Evolutionary conservation across 2,113 vertebrate species (phyloP), one percentile per base, ranked within the genome.

Genomic region (Atherinomorus stipes): DNA sequence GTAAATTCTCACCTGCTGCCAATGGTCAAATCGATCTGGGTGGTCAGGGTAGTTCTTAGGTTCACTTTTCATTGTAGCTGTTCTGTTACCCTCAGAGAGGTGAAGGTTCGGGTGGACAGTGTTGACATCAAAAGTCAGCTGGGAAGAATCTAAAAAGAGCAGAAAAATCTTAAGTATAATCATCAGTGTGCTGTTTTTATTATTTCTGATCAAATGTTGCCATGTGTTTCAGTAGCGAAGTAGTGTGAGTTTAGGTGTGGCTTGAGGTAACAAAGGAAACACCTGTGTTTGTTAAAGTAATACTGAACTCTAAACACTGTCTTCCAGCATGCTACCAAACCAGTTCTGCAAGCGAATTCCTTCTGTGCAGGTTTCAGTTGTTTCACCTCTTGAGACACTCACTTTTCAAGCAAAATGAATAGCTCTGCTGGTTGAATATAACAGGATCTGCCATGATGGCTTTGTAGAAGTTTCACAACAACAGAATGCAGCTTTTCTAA

Each of bases 11-110:
- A 93, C 92, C 86, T 95, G 93, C 76, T 94, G 93, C 94, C 94
- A 95, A 76, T 92, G 88, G 63, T 94, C 87, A 5, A 94, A 95
- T 44, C 94, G 78, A 1, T 93, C 92, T 1, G 87, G 88, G 64
- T 94, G 91, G 1, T 92, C 85, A 0, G 93, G 91, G 70, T 94
- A 94, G 25, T 87, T 74, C 70, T 86, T 91, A 0, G 73, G 76
- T 21, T 92, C 91, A 22, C 10, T 91, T 86, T 72, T 92, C 93
- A 93, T 91, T 0, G 75, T 92, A 11, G 85, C 92, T 54, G 86
- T 80, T 68, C 74, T 90, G 85, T 94, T 94, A 13, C 83, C 91
- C 34, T 93, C 91, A 1, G 92, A 92, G 4, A 95, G 89, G 34
- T 89, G 66, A 18, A 95, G 90, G 82, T 69, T 93, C 16, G 83